Evolutionary conservation across 1,140 invertebrate genomes (phyloP).

Genomic region (Anoplolepis gracilipes): DNA sequence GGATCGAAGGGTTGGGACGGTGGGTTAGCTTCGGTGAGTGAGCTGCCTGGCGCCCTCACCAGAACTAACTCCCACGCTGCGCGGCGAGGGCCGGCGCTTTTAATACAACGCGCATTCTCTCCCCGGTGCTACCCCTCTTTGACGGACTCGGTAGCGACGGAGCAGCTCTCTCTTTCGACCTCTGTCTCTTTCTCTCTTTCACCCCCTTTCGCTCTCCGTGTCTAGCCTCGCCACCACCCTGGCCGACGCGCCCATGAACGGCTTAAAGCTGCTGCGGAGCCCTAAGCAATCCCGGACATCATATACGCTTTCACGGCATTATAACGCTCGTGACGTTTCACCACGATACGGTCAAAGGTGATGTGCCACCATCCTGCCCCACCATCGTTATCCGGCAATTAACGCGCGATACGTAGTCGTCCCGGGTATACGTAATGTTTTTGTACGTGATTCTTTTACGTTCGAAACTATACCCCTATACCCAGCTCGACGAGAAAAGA

Average conservation of each 20-base stretch:
- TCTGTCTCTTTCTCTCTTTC: not conserved
- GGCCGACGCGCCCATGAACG: constrained; percentile 69
- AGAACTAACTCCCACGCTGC: constrained; percentile 85
- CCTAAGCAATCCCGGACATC: constrained; percentile 57
- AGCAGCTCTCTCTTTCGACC: constrained; percentile 14
- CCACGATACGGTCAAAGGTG: constrained; percentile 45
- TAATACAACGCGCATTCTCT: constrained; percentile 81
- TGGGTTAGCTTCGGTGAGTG: constrained; percentile 81
- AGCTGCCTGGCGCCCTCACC: constrained; percentile 85
- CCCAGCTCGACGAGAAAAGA: not conserved
- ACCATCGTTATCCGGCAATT: constrained; percentile 19
- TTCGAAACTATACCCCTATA: not conserved
- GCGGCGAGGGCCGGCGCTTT: constrained; percentile 78
- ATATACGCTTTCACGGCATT: not conserved
- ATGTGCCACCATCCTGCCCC: constrained; percentile 11
- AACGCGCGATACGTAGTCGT: not conserved
- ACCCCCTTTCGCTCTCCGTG: constrained; percentile 39
- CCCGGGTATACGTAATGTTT: not conserved
- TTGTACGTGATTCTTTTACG: not conserved
- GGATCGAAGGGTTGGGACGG: constrained; percentile 76
- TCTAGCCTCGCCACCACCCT: constrained; percentile 69
- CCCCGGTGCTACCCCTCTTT: constrained; percentile 44
- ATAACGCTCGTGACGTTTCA: constrained; percentile 45
- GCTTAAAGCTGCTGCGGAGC: constrained; percentile 64
- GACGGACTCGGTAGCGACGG: constrained; percentile 9